Conservation (phyloP, 2,113 vertebrate species). For the Microtus montanus region DNA sequence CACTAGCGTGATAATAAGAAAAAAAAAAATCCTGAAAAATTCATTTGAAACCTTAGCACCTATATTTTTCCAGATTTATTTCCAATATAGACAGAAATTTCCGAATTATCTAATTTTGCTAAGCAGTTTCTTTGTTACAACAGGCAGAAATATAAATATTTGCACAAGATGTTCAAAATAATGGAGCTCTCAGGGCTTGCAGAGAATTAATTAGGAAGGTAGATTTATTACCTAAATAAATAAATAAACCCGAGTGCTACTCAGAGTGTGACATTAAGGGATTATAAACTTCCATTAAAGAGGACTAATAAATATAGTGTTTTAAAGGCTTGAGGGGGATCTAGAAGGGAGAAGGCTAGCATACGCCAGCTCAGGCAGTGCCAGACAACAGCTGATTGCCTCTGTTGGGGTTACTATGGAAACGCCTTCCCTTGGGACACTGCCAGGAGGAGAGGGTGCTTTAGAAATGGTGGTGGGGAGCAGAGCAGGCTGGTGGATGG, state of each 20-base stretch:
- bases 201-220: slow-evolving; percentile 62
- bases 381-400: slow-evolving; percentile 93
- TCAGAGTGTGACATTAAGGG: slow-evolving; percentile 35
- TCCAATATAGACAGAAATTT: slow-evolving; percentile 29
- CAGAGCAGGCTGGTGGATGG: slow-evolving; percentile 29
- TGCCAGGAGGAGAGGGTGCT: slow-evolving; percentile 85
- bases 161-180: not conserved
- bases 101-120: slow-evolving; percentile 15
- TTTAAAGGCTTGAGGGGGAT: slow-evolving; percentile 35
- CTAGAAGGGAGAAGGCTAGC: slow-evolving; percentile 33
- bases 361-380: slow-evolving; percentile 81
- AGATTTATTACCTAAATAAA: slow-evolving; percentile 75
- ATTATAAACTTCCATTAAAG: slow-evolving; percentile 19
- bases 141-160: not conserved
- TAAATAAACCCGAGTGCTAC: slow-evolving; percentile 64
- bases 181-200: not conserved
- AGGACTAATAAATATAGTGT: slow-evolving; percentile 61
- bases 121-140: not conserved
- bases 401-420: slow-evolving; percentile 92
- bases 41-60: slow-evolving; percentile 42
- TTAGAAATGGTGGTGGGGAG: slow-evolving; percentile 59
- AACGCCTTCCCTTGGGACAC: slow-evolving; percentile 90
- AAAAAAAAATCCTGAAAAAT: slow-evolving; percentile 32
- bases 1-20: slow-evolving; percentile 3
- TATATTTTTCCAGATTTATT: slow-evolving; percentile 39